These are phyloP conservation scores for Drosophila guanche DNA, from an alignment of 1,140 invertebrate genomes.

Conservation along the genomic window DNA sequence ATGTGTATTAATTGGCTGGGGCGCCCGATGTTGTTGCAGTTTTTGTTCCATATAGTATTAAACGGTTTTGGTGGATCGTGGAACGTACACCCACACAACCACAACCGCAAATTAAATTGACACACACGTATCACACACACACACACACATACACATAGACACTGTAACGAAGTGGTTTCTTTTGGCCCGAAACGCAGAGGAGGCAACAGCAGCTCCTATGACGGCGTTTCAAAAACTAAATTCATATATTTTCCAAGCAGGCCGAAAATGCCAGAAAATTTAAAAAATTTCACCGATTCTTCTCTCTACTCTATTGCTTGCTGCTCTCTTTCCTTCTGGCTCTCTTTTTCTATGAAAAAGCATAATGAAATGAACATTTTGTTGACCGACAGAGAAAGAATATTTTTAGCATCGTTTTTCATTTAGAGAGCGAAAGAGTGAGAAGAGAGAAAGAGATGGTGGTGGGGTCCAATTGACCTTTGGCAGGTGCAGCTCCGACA, in stretches of 20 bases:
- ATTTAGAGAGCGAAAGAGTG: conserved; percentile 12
- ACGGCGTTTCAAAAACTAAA: conserved; percentile 80
- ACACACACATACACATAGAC: conserved; percentile 17
- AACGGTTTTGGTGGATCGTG: conserved; percentile 21
- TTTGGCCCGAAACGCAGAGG: conserved; percentile 42
- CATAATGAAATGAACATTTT: conserved; percentile 55
- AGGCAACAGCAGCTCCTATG: conserved; percentile 64
- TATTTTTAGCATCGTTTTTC: conserved; percentile 58
- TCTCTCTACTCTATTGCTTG: conserved; percentile 1
- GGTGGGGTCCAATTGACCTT: conserved; percentile 60
- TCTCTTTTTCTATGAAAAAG: conserved; percentile 23
- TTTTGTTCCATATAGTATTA: conserved; percentile 24
- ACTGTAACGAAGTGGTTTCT: conserved; percentile 28
- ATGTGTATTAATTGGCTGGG: conserved; percentile 50
- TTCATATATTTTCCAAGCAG: conserved; percentile 77
- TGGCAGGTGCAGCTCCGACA: conserved; percentile 61
- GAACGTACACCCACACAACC: conserved; percentile 47
- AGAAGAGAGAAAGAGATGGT: neutral
- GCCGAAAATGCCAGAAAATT: conserved; percentile 63
- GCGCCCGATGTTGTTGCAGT: conserved; percentile 37
- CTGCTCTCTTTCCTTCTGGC: conserved; percentile 7
- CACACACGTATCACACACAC: neutral
- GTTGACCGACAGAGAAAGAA: conserved; percentile 55
- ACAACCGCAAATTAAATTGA: conserved; percentile 24
- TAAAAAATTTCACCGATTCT: conserved; percentile 36